Percentiles rank a stretch among this genome's conserved stretches.
Evolutionary conservation across 2,797 vertebrate genomes (phyloP).

Genomic region (Pangasius macronema): DNA sequence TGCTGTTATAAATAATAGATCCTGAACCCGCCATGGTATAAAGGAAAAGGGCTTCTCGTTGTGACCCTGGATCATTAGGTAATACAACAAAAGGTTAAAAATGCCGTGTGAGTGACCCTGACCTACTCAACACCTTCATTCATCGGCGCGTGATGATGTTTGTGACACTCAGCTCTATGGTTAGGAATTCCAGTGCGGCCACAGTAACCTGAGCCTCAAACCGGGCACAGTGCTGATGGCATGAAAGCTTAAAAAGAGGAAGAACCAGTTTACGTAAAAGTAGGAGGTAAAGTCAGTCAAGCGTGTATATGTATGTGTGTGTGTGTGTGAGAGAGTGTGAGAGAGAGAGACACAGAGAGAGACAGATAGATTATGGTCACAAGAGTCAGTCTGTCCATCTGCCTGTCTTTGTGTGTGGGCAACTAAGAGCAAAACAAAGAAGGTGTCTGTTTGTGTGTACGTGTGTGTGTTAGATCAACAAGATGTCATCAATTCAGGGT

Average conservation of each 20-base stretch:
- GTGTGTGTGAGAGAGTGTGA: neutral
- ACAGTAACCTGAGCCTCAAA: slow-evolving; percentile 19
- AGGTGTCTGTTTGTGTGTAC: slow-evolving; percentile 25
- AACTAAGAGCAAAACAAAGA: slow-evolving; percentile 20
- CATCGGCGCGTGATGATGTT: neutral
- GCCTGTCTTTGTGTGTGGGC: neutral
- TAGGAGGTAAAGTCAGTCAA: slow-evolving; percentile 4
- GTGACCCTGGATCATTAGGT: neutral
- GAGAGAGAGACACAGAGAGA: no score
- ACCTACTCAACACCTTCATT: slow-evolving; percentile 1
- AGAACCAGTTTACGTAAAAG: slow-evolving; percentile 41
- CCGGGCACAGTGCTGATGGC: neutral
- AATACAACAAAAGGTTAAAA: neutral
- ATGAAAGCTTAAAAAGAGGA: slow-evolving; percentile 13
- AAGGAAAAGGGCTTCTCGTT: no score
- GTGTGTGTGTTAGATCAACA: neutral
- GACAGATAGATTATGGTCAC: neutral
- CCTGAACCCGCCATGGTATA: no score
- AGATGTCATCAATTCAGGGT: slow-evolving; percentile 34
- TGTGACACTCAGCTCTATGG: slow-evolving; percentile 1
- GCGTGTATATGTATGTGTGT: neutral
- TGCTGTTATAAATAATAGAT: neutral
- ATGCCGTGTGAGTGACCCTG: neutral
- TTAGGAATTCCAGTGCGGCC: slow-evolving; percentile 1
- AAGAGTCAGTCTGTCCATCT: neutral